Percentiles rank a stretch among this genome's conserved stretches.
Evolutionary conservation across 2,113 vertebrate species (phyloP).

Genomic region (Thymallus thymallus): DNA sequence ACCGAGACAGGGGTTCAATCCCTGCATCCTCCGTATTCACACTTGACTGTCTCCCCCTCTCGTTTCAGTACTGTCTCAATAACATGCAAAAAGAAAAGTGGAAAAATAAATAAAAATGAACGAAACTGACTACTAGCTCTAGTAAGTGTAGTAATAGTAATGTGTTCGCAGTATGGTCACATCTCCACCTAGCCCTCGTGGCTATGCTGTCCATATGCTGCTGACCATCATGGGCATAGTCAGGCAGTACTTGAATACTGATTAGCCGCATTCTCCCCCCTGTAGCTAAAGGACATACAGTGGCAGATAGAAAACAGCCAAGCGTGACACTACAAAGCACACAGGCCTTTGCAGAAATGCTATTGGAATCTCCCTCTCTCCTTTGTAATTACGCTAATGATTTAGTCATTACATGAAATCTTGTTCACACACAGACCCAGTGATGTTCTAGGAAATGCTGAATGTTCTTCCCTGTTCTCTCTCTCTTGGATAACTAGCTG

Average conservation of each 20-base stretch:
- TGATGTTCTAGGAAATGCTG: not conserved
- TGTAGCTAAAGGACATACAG: not conserved
- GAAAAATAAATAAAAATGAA: too few relatives aligned
- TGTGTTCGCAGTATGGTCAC: too few relatives aligned
- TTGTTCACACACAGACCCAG: not conserved
- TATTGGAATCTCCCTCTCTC: not conserved
- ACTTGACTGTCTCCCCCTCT: not conserved
- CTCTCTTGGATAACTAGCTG: not conserved
- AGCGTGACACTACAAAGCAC: not conserved
- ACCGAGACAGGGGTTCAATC: not conserved
- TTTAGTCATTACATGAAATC: too few relatives aligned
- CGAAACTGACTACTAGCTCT: too few relatives aligned
- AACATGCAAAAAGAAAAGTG: too few relatives aligned
- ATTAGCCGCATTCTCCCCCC: not conserved
- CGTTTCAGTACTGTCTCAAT: too few relatives aligned
- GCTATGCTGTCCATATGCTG: not conserved
- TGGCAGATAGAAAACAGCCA: too few relatives aligned
- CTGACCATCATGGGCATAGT: not conserved
- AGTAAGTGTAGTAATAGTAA: too few relatives aligned
- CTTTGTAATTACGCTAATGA: too few relatives aligned
- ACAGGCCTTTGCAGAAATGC: not conserved
- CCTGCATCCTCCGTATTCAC: not conserved
- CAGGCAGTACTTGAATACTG: constrained; percentile 7
- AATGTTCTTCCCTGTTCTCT: not conserved
- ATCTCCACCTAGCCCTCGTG: too few relatives aligned